Evolutionary conservation across 2,888 invertebrate genomes (phyloP).

Genomic region (Dicycla oo): DNA sequence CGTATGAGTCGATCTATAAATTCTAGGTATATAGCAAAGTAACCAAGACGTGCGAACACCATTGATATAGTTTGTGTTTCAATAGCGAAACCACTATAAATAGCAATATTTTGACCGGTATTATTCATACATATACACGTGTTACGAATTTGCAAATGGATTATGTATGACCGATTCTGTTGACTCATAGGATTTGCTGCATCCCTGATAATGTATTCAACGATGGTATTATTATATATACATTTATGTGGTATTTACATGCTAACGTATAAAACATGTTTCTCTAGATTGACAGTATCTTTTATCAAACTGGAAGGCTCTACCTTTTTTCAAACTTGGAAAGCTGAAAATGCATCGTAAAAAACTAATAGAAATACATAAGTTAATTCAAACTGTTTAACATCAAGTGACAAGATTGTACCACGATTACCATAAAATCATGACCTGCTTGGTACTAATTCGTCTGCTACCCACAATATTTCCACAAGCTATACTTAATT

Average conservation of each 20-base stretch:
- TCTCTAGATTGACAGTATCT: slow-evolving; percentile 2
- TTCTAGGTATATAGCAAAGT: not conserved
- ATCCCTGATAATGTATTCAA: slow-evolving; percentile 36
- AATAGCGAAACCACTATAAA: slow-evolving; percentile 1
- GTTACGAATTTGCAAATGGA: slow-evolving; percentile 38
- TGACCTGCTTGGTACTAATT: slow-evolving; percentile 16
- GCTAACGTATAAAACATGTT: not conserved
- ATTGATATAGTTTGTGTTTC: no score
- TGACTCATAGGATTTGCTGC: slow-evolving; percentile 36
- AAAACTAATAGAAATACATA: not conserved
- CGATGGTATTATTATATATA: slow-evolving; percentile 17
- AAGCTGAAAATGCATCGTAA: not conserved
- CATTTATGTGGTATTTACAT: not conserved
- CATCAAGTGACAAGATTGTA: slow-evolving; percentile 6
- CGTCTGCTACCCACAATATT: slow-evolving; percentile 11
- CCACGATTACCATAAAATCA: not conserved
- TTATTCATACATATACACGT: slow-evolving; percentile 29
- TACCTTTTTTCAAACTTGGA: not conserved
- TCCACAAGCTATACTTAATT: slow-evolving; percentile 9
- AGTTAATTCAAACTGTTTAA: slow-evolving; percentile 13
- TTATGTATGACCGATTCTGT: slow-evolving; percentile 19
- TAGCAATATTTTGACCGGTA: slow-evolving; percentile 22
- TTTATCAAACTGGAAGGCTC: not conserved
- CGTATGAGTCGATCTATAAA: not conserved
- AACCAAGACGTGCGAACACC: not conserved